Conservation (phyloP, 2,888 invertebrate genomes). For the Drosophila heteroneura region DNA sequence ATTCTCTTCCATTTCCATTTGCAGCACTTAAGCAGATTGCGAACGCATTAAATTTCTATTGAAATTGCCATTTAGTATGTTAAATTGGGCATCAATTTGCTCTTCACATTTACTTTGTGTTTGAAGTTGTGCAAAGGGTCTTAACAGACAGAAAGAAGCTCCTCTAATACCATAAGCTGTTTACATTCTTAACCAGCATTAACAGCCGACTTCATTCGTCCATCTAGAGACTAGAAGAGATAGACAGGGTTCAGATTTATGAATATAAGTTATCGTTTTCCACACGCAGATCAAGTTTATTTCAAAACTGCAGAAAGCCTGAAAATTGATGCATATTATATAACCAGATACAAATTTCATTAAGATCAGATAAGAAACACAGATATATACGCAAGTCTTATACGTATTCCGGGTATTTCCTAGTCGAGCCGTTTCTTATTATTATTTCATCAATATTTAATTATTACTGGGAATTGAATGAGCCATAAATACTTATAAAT, state of each 20-base stretch:
- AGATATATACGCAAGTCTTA: not conserved
- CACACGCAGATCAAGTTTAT: too few relatives aligned
- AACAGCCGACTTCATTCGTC: not conserved
- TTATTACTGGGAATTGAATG: not conserved
- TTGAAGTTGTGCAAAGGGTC: not conserved
- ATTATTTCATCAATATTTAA: not conserved
- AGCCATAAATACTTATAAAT: not conserved
- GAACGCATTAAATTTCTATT: conserved; percentile 23
- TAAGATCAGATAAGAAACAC: not conserved
- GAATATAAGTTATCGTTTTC: not conserved
- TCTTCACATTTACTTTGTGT: not conserved
- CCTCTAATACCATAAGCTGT: not conserved
- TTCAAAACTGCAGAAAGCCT: not conserved
- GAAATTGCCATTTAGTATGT: conserved; percentile 21
- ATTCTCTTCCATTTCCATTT: conserved; percentile 6
- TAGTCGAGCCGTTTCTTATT: not conserved
- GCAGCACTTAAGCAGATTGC: conserved; percentile 29
- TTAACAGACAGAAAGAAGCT: too few relatives aligned
- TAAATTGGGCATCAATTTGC: conserved; percentile 8
- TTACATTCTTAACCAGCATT: not conserved
- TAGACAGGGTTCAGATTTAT: rapidly evolving
- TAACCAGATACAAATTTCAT: rapidly evolving
- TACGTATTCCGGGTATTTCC: not conserved
- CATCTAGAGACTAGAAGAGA: not conserved
- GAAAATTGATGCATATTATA: not conserved